Percentiles rank a stretch among this genome's conserved stretches.
These are phyloP conservation scores for Leuciscus waleckii DNA, from an alignment of 2,797 vertebrate species.

Conservation along the genomic window DNA sequence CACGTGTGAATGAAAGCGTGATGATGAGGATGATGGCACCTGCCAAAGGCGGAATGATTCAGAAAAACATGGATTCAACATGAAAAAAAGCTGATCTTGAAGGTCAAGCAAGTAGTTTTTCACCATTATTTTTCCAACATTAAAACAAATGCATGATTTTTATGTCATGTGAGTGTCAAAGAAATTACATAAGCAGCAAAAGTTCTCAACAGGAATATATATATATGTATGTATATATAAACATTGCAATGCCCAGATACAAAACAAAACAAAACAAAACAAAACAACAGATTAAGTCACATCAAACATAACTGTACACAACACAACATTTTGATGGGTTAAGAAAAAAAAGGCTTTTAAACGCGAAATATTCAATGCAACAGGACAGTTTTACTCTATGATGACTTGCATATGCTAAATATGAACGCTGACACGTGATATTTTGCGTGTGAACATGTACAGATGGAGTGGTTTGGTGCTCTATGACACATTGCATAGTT, in stretches of 20 bases:
- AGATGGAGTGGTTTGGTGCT: constrained; percentile 18
- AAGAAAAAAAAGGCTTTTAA: constrained; percentile 26
- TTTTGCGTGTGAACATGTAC: constrained; percentile 19
- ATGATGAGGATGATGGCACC: background rate
- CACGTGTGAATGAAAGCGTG: background rate
- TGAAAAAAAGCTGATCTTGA: background rate
- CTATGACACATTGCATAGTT: constrained; percentile 59
- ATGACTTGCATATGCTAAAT: constrained; percentile 42
- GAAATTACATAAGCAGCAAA: constrained; percentile 33
- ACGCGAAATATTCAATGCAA: constrained; percentile 27
- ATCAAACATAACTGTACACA: constrained; percentile 37
- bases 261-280: constrained; percentile 50
- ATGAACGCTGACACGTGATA: constrained; percentile 22
- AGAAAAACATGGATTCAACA: background rate
- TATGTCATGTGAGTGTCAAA: background rate
- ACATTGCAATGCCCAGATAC: constrained; percentile 61
- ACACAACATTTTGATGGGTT: constrained; percentile 1
- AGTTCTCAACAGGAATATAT: constrained; percentile 55
- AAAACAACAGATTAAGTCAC: constrained; percentile 32
- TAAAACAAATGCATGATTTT: background rate
- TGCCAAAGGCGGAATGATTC: background rate
- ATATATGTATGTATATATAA: constrained; percentile 8
- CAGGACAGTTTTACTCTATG: constrained; percentile 19
- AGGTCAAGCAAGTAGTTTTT: constrained; percentile 73
- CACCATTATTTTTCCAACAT: constrained; percentile 76